phyloP scores from a whole-genome alignment of 2,888 invertebrate species.

The Hyposoter dolosus region DNA sequence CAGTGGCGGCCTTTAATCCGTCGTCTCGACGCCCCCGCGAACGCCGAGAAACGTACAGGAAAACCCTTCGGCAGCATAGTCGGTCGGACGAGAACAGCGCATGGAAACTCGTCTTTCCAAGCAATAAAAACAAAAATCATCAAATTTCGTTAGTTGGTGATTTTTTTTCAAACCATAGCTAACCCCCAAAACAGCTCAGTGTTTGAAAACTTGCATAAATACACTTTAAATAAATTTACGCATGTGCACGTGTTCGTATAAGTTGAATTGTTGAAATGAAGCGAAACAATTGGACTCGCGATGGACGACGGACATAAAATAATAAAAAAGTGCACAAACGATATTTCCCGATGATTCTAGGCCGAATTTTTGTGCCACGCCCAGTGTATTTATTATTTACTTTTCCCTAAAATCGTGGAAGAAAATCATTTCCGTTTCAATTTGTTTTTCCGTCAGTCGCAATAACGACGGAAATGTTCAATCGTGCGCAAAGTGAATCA shows the following conservation, averaged over 20 bases:
- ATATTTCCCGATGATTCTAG: not conserved
- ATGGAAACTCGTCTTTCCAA: slow-evolving; percentile 31
- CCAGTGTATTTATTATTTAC: slow-evolving; percentile 48
- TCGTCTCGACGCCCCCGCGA: slow-evolving; percentile 78
- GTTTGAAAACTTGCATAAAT: not conserved
- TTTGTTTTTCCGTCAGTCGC: not conserved
- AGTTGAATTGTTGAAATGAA: not conserved
- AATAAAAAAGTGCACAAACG: not conserved
- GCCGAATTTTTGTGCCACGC: slow-evolving; percentile 59
- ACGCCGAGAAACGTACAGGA: slow-evolving; percentile 73
- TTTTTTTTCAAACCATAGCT: not conserved
- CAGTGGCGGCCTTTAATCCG: slow-evolving; percentile 79
- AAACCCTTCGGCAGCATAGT: slow-evolving; percentile 69
- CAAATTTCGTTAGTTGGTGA: not conserved
- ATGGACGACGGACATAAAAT: not conserved
- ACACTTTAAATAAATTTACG: not conserved
- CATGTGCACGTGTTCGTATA: not conserved
- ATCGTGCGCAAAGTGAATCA: slow-evolving; percentile 15
- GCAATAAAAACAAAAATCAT: not conserved
- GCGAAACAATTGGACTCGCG: not conserved
- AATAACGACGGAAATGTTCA: not conserved
- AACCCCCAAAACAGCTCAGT: not conserved
- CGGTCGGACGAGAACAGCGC: slow-evolving; percentile 58
- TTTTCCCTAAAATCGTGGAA: slow-evolving; percentile 6
- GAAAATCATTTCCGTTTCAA: not conserved